Evolutionary conservation across 1,140 invertebrate species (phyloP).

Genomic region (Adoxophyes honmai): DNA sequence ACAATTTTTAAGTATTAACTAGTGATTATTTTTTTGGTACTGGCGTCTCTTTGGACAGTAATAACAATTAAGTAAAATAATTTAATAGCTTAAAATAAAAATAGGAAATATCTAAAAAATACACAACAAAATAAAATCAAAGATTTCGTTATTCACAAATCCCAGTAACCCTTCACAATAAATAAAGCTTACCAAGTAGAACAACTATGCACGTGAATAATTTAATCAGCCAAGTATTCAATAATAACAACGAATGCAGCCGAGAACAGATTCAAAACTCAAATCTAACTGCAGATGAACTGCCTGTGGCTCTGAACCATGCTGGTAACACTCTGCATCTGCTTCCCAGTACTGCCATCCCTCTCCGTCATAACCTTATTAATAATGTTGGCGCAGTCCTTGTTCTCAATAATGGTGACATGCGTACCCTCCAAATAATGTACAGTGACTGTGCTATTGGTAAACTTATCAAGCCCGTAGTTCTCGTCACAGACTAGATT

Average conservation of each 20-base stretch:
- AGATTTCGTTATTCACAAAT: too few relatives aligned
- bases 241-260: background rate
- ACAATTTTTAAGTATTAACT: conserved; percentile 6
- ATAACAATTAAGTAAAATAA: background rate
- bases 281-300: conserved; percentile 7
- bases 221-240: too few relatives aligned
- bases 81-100: too few relatives aligned
- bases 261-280: background rate
- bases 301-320: conserved; percentile 56
- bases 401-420: conserved; percentile 81
- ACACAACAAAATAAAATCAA: too few relatives aligned
- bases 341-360: conserved; percentile 30
- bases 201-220: too few relatives aligned
- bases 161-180: too few relatives aligned
- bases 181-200: too few relatives aligned
- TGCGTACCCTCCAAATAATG: conserved; percentile 85
- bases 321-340: conserved; percentile 37
- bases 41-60: conserved; percentile 37
- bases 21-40: conserved; percentile 65
- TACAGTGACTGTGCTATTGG: conserved; percentile 71
- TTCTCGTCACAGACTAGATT: conserved; percentile 77
- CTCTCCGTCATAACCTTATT: conserved; percentile 62
- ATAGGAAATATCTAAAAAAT: too few relatives aligned
- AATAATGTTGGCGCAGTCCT: conserved; percentile 80
- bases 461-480: conserved; percentile 80